phyloP scores from a whole-genome alignment of 2,888 invertebrate genomes.

The Phalangium opilio region DNA sequence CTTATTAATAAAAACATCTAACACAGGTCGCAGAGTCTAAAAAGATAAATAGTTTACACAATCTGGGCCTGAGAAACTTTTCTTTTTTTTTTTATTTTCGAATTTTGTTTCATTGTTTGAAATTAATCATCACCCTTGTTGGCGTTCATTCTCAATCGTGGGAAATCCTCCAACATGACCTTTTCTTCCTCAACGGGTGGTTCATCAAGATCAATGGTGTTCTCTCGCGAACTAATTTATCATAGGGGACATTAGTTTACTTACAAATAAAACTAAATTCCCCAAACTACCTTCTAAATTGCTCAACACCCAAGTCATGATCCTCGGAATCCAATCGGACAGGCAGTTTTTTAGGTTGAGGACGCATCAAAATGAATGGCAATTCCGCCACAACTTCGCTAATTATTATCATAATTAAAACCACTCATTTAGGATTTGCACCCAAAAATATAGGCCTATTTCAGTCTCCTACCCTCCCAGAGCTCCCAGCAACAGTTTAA shows the following conservation, averaged over 20 bases:
- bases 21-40: too few species aligned
- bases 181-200: neutral
- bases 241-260: neutral
- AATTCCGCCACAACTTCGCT: conserved; percentile 77
- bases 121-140: neutral
- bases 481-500: conserved; percentile 81
- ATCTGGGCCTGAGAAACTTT: too few species aligned
- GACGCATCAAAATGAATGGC: conserved; percentile 82
- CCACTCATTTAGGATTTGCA: neutral
- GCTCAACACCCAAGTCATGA: neutral
- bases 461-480: conserved; percentile 46
- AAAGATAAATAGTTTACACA: too few species aligned
- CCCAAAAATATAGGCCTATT: neutral
- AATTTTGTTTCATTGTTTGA: too few species aligned
- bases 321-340: neutral
- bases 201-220: neutral
- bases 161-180: neutral
- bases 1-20: too few species aligned
- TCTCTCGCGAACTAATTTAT: neutral
- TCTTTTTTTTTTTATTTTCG: too few species aligned
- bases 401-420: conserved; percentile 7
- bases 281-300: neutral
- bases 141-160: neutral
- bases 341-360: neutral
- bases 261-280: neutral